Conservation (phyloP, 2,888 invertebrate species). For the Plagiodera versicolora region DNA sequence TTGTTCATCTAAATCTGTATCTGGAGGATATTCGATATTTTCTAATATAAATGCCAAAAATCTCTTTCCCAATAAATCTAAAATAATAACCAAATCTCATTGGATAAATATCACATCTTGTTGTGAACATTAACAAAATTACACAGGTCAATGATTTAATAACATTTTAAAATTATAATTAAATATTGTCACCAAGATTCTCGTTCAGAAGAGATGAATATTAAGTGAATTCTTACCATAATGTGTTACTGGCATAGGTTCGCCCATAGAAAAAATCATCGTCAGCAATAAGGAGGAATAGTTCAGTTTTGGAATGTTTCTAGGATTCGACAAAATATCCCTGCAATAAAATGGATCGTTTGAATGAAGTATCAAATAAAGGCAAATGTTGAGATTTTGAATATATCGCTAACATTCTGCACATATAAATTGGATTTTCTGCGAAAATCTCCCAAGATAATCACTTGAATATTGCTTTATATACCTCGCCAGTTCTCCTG, state of each 20-base stretch:
- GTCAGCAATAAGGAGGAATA: slow-evolving; percentile 83
- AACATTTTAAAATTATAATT: too few species aligned
- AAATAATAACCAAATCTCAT: neutral
- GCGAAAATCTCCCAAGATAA: neutral
- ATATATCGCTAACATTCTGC: too few species aligned
- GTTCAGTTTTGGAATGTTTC: slow-evolving; percentile 77
- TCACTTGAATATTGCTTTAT: slow-evolving; percentile 31
- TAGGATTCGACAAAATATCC: slow-evolving; percentile 78
- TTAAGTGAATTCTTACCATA: slow-evolving; percentile 67
- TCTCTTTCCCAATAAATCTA: slow-evolving; percentile 81
- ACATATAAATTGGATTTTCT: too few species aligned
- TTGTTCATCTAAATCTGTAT: slow-evolving; percentile 80
- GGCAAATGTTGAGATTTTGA: too few species aligned
- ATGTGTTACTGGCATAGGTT: slow-evolving; percentile 85
- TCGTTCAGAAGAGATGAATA: too few species aligned
- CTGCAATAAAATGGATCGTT: slow-evolving; percentile 49
- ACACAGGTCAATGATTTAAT: too few species aligned
- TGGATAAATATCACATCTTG: too few species aligned
- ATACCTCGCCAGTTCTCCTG: slow-evolving; percentile 84
- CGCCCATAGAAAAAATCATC: slow-evolving; percentile 89
- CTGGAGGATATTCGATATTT: slow-evolving; percentile 78
- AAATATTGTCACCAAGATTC: too few species aligned
- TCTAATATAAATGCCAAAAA: slow-evolving; percentile 82
- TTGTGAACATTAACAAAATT: too few species aligned
- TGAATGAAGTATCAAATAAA: too few species aligned